These are phyloP conservation scores for Thereva unica DNA, from an alignment of 2,888 invertebrate genomes.

Conservation along the genomic window DNA sequence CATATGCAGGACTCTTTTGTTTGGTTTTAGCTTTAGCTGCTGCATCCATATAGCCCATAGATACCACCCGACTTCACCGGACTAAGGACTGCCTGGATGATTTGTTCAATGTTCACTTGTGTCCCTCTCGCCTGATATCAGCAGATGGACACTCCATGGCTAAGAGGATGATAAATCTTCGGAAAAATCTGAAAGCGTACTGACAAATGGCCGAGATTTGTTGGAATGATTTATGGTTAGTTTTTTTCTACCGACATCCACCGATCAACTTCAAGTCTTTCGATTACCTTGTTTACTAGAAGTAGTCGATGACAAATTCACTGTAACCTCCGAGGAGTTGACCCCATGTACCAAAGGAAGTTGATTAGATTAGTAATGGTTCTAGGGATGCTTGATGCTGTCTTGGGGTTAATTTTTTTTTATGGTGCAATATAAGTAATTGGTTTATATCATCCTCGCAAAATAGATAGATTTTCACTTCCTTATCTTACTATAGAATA, in stretches of 20 bases:
- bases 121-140: constrained; percentile 17
- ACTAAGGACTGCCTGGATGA: no score
- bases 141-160: constrained; percentile 27
- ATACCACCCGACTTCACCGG: no score
- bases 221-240: constrained; percentile 24
- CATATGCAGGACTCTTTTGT: no score
- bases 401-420: constrained; percentile 10
- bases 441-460: no score
- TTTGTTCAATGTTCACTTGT: neutral
- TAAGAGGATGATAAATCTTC: constrained; percentile 29
- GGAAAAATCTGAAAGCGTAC: constrained; percentile 28
- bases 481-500: no score
- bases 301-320: constrained; percentile 21
- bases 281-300: constrained; percentile 30
- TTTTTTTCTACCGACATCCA: constrained; percentile 21
- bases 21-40: no score
- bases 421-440: neutral
- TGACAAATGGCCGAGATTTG: constrained; percentile 32
- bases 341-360: constrained; percentile 4
- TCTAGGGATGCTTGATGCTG: neutral
- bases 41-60: no score
- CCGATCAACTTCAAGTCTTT: constrained; percentile 28
- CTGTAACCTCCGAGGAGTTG: constrained; percentile 9
- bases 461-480: no score
- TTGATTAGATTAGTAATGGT: constrained; percentile 25